Evolutionary conservation across 2,888 invertebrate species (phyloP).

Genomic region (Zeuzera pyrina): DNA sequence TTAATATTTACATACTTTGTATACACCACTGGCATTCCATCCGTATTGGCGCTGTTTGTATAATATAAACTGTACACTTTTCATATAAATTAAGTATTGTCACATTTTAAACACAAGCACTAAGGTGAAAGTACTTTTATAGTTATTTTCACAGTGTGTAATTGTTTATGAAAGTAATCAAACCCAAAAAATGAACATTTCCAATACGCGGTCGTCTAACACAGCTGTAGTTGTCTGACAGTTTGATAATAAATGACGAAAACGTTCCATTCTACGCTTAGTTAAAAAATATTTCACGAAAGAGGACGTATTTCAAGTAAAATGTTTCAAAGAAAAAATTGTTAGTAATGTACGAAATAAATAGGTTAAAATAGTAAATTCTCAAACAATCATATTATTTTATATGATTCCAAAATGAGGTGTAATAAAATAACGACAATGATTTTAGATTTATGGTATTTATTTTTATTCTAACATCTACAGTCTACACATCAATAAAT

Average conservation of each 20-base stretch:
- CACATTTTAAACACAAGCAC: constrained; percentile 17
- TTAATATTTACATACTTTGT: constrained; percentile 41
- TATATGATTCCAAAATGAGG: no score
- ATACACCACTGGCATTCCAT: constrained; percentile 46
- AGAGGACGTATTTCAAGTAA: no score
- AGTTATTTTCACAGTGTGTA: constrained; percentile 15
- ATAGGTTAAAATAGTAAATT: background rate
- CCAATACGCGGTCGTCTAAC: constrained; percentile 1
- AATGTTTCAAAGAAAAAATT: background rate
- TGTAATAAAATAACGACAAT: no score
- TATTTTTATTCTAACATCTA: no score
- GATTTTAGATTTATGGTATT: no score
- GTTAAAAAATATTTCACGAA: no score
- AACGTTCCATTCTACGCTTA: constrained; percentile 5
- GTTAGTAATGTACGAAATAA: background rate
- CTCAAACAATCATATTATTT: background rate
- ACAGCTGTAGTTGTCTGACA: constrained; percentile 19
- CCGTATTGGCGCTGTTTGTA: constrained; percentile 30
- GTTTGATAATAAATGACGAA: no score
- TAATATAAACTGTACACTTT: constrained; percentile 21
- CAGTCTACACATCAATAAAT: no score
- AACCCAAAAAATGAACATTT: constrained; percentile 7
- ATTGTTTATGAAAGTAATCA: no score
- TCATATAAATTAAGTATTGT: constrained; percentile 19
- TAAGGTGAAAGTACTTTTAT: background rate